Conservation (phyloP, 2,797 vertebrate species). For the Malacoctenus gilli region DNA sequence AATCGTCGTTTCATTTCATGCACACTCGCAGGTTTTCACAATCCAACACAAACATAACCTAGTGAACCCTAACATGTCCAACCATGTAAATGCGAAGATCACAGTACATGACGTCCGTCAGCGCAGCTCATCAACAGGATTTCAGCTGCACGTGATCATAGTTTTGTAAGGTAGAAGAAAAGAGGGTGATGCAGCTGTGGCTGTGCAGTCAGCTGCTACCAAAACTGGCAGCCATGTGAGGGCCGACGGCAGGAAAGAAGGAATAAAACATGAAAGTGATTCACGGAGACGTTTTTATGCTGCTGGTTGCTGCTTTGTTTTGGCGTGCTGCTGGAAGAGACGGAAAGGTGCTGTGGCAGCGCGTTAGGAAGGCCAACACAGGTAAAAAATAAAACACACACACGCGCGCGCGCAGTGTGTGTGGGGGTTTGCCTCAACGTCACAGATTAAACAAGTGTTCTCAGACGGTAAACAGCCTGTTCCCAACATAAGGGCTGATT, state of each 20-base stretch:
- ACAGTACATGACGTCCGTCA: too few relatives aligned
- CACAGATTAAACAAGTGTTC: constrained; percentile 29
- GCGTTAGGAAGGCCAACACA: constrained; percentile 22
- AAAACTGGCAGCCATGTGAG: constrained; percentile 9
- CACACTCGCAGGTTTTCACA: constrained; percentile 28
- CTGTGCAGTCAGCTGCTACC: too few relatives aligned
- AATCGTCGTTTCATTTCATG: constrained; percentile 31
- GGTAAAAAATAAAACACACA: too few relatives aligned
- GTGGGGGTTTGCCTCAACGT: not conserved
- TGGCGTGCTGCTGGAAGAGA: too few relatives aligned
- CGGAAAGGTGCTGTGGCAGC: constrained; percentile 18
- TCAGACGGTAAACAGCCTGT: constrained; percentile 15
- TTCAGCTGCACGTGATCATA: not conserved
- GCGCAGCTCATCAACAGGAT: not conserved
- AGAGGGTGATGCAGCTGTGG: too few relatives aligned
- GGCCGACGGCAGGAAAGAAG: not conserved
- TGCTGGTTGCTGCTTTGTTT: constrained; percentile 24
- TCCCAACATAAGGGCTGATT: not conserved
- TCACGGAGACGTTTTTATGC: constrained; percentile 15
- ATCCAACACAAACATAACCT: constrained; percentile 27
- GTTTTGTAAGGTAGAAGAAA: too few relatives aligned
- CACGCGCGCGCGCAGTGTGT: too few relatives aligned
- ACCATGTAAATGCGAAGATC: too few relatives aligned
- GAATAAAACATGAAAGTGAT: constrained; percentile 3
- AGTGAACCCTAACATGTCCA: constrained; percentile 32